Conservation (phyloP, 2,113 vertebrate genomes). For the Alethe castanea region DNA sequence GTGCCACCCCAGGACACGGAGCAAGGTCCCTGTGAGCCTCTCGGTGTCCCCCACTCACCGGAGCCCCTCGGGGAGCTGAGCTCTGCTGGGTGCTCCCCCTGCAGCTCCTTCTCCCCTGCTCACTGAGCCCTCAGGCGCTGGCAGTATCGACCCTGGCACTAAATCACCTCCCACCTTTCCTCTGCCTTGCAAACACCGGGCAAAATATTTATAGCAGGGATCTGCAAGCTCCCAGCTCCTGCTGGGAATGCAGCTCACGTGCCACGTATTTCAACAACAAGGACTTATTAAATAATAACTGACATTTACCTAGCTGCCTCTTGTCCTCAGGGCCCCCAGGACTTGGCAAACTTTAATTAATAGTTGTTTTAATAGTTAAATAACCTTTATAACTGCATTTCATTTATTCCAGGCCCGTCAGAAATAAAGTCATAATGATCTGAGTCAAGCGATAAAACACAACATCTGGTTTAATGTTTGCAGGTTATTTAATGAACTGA, state of each 20-base stretch:
- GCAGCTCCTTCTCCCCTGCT: neutral
- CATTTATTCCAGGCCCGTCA: slow-evolving; percentile 37
- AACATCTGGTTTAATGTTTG: slow-evolving; percentile 64
- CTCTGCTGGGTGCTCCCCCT: neutral
- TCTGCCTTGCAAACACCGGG: neutral
- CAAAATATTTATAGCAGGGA: neutral
- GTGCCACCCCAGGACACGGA: neutral
- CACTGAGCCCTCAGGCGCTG: neutral
- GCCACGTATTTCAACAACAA: slow-evolving; percentile 38
- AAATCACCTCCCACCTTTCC: neutral
- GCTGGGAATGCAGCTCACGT: neutral
- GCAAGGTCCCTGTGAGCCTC: fast-evolving
- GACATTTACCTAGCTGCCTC: slow-evolving; percentile 67
- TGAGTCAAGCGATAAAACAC: slow-evolving; percentile 60
- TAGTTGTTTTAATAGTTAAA: slow-evolving; percentile 74
- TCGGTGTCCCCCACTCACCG: fast-evolving
- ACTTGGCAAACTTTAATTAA: slow-evolving; percentile 71
- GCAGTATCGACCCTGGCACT: fast-evolving
- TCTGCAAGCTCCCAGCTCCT: neutral
- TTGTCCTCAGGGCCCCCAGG: slow-evolving; percentile 54
- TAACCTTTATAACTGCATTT: slow-evolving; percentile 66
- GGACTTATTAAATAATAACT: slow-evolving; percentile 66
- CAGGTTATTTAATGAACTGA: slow-evolving; percentile 57
- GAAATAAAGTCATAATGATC: slow-evolving; percentile 70
- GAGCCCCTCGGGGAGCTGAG: neutral